Conservation (phyloP, 2,113 vertebrate species). For the Montifringilla adamsi region DNA sequence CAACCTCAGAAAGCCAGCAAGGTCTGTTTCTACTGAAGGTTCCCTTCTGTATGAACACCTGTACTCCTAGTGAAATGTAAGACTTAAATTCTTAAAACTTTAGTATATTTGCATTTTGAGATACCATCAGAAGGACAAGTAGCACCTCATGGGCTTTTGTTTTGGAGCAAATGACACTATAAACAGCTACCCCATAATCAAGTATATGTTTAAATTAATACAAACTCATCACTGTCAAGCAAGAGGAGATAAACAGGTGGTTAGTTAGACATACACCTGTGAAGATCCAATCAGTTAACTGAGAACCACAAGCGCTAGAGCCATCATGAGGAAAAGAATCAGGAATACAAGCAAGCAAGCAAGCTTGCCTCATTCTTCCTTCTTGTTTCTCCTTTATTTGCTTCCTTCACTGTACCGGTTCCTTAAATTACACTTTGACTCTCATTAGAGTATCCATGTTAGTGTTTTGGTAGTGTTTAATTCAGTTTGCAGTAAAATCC, state of each 20-base stretch:
- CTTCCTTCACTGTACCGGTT: background rate
- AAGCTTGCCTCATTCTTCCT: background rate
- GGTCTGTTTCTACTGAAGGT: background rate
- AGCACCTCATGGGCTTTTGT: background rate
- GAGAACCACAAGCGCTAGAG: background rate
- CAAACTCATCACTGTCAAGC: background rate
- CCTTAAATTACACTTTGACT: background rate
- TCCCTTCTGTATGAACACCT: background rate
- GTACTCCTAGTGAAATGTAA: background rate
- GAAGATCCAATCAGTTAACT: background rate
- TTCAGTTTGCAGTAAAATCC: background rate
- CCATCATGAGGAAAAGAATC: background rate
- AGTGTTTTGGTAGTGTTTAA: background rate
- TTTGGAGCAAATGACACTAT: background rate
- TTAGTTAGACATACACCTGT: background rate
- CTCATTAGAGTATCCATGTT: background rate
- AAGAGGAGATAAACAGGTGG: background rate
- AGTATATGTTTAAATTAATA: background rate
- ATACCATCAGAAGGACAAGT: background rate
- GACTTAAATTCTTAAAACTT: background rate
- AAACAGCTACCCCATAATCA: background rate
- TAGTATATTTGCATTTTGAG: background rate
- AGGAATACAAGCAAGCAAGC: background rate
- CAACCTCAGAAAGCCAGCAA: background rate
- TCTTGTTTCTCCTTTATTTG: background rate